Conservation (phyloP, 2,113 vertebrate species). For the Oryzias melastigma region DNA sequence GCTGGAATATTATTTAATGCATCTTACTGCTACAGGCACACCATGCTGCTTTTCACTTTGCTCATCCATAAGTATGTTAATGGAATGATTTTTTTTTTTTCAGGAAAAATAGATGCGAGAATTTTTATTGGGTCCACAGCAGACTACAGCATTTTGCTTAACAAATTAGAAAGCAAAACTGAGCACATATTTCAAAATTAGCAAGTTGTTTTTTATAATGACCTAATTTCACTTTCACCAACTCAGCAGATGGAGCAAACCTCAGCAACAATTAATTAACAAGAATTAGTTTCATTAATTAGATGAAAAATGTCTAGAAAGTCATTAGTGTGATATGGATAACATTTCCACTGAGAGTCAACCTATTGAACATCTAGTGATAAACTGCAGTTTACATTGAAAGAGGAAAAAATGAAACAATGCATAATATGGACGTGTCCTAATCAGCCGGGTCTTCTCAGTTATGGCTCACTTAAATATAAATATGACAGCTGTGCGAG, state of each 20-base stretch:
- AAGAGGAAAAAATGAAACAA: slow-evolving; percentile 51
- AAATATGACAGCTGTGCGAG: slow-evolving; percentile 29
- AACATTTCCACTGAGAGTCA: slow-evolving; percentile 68
- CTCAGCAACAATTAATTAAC: slow-evolving; percentile 81
- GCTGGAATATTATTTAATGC: slow-evolving; percentile 9
- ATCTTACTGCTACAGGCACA: slow-evolving; percentile 42
- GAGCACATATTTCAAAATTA: slow-evolving; percentile 45
- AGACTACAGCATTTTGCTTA: slow-evolving; percentile 55
- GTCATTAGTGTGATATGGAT: slow-evolving; percentile 73
- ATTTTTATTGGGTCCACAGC: slow-evolving; percentile 49
- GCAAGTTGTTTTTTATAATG: slow-evolving; percentile 60
- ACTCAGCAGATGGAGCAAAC: slow-evolving; percentile 64
- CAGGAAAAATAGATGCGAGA: slow-evolving; percentile 59
- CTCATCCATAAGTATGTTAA: slow-evolving; percentile 46
- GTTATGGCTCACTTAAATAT: slow-evolving; percentile 36
- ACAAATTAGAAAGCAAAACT: slow-evolving; percentile 57
- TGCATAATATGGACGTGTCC: slow-evolving; percentile 59
- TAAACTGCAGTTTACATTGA: slow-evolving; percentile 62
- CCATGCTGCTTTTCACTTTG: slow-evolving; percentile 47
- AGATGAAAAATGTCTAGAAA: slow-evolving; percentile 71
- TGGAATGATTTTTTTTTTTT: slow-evolving; percentile 30
- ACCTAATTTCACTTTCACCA: slow-evolving; percentile 68
- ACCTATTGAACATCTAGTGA: slow-evolving; percentile 67
- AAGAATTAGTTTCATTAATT: slow-evolving; percentile 78
- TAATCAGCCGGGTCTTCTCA: slow-evolving; percentile 45